A percentile compares a stretch with the other conserved stretches of the same genome.
Conservation (phyloP, 2,888 invertebrate genomes). For the Pristionchus mayeri region DNA sequence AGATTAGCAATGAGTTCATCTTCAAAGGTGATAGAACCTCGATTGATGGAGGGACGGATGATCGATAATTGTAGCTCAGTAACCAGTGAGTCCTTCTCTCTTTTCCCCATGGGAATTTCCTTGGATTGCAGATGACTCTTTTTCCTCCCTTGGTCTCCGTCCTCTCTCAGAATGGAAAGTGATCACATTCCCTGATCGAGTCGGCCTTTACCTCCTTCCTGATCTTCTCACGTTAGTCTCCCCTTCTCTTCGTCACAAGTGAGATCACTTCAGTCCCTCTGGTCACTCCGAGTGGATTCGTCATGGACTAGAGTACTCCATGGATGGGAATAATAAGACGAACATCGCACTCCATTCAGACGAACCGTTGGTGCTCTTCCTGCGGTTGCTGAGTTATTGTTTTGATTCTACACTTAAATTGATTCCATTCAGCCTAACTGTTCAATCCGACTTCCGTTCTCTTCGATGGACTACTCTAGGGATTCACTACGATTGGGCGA, state of each 20-base stretch:
- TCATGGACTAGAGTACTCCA: slow-evolving; percentile 14
- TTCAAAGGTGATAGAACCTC: slow-evolving; percentile 79
- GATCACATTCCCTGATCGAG: slow-evolving; percentile 57
- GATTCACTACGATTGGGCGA: slow-evolving; percentile 98
- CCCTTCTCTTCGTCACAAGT: no score
- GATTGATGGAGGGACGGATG: slow-evolving; percentile 48
- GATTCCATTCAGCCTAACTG: slow-evolving; percentile 54
- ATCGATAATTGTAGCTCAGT: neutral
- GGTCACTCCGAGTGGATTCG: slow-evolving; percentile 35
- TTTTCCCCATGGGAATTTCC: neutral
- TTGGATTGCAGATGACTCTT: neutral
- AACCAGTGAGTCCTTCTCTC: neutral
- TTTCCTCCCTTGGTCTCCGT: slow-evolving; percentile 21
- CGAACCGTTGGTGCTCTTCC: slow-evolving; percentile 3
- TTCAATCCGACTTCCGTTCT: slow-evolving; percentile 75
- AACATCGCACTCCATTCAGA: slow-evolving; percentile 46
- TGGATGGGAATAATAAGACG: slow-evolving; percentile 33
- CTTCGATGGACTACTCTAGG: slow-evolving; percentile 96
- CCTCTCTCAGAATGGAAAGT: slow-evolving; percentile 61
- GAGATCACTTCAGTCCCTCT: neutral
- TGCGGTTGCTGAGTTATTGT: no score
- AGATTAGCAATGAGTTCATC: neutral
- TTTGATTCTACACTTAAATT: no score
- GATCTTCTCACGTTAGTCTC: slow-evolving; percentile 53
- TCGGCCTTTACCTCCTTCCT: slow-evolving; percentile 67